Evolutionary conservation across 2,113 vertebrate species (phyloP), one percentile per base, ranked within the genome.

Genomic region (Gymnogyps californianus): DNA sequence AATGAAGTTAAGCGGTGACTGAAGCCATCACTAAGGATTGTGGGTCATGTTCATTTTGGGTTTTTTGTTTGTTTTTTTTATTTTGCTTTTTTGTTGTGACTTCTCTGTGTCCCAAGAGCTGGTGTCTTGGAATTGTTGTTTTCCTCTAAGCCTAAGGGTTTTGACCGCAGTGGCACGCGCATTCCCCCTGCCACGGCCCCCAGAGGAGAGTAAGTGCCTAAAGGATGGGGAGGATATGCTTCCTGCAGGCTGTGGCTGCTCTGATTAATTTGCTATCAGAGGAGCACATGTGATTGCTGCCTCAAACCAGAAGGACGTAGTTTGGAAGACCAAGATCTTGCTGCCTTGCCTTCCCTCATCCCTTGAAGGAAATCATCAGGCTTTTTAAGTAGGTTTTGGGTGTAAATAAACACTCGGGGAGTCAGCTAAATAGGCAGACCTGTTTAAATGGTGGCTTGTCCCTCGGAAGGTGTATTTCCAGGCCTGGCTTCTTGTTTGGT

Each of bases 101-200:
- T 66, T 91, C 67, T 76, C 11, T 51, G 29, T 84, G 42, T 75
- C 42, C 44, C 34, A n/a, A 38, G 28, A 70, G 10, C 18, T 46
- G 16, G 17, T 57, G 55, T 55, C 16, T 16, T 61, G 34, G 38
- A 54, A 29, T 42, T 74, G 32, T 29, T 32, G 19, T 76, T 89
- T 70, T 92, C 59, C 89, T 83, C 34, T 28, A 46, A 91, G 55
- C 19, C 11, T 10, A 3, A 66, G 32, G 16, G 26, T 59, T 78
- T n/a, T 67, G 74, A 36, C 21, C 0, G 1, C 34, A 34, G 32
- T 54, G 71, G 36, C 7, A 11, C 0, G 1, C 3, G 0, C 2
- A 2, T 78, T 77, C 9, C 6, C 38, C 25, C 64, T 44, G 58
- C 36, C 15, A 11, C 1, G 6, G 55, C 14, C 16, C 26, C 5